Evolutionary conservation across 2,113 vertebrate species (phyloP).

Genomic region (Thermophis baileyi): DNA sequence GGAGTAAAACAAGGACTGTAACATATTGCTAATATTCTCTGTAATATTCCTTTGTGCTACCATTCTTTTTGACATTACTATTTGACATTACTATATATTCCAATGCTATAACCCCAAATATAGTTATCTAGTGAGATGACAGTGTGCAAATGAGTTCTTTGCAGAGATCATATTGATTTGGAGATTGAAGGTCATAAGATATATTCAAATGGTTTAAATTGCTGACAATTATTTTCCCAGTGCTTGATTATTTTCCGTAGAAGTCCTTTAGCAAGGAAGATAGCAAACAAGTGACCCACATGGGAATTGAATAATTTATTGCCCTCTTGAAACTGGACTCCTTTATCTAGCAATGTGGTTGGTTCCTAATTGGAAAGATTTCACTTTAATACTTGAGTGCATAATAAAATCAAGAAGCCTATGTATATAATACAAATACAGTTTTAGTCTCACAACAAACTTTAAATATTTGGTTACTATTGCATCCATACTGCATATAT

Average conservation of each 20-base stretch:
- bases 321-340: background rate
- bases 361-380: background rate
- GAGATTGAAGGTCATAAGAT: background rate
- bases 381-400: conserved; percentile 5
- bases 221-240: background rate
- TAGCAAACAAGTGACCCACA: background rate
- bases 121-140: background rate
- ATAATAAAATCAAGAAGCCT: conserved; percentile 17
- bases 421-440: background rate
- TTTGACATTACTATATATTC: background rate
- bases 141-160: conserved; percentile 7
- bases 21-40: background rate
- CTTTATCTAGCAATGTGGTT: background rate
- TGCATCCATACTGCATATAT: background rate
- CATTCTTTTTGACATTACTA: background rate
- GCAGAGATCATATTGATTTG: background rate
- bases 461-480: background rate
- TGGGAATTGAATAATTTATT: conserved; percentile 23
- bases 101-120: background rate
- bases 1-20: background rate
- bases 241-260: background rate
- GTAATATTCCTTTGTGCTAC: background rate
- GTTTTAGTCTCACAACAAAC: background rate
- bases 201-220: conserved; percentile 12
- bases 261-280: conserved; percentile 20